phyloP scores from a whole-genome alignment of 2,113 vertebrate genomes.

The Syrmaticus mikado region DNA sequence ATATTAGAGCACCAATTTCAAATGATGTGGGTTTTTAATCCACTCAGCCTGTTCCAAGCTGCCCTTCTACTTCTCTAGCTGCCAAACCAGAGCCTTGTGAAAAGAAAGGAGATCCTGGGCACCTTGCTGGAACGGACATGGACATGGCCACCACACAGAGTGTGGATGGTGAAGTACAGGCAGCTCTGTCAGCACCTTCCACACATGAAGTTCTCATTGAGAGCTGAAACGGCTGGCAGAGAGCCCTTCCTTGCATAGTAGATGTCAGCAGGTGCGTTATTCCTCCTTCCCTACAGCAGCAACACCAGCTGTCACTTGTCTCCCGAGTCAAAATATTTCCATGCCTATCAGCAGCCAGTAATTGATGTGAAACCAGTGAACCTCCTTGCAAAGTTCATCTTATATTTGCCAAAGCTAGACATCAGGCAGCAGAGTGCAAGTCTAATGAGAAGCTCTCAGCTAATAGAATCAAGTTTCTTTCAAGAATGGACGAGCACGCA shows the following conservation, averaged over 20 bases:
- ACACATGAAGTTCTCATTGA: neutral
- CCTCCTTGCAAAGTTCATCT: neutral
- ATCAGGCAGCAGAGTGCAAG: neutral
- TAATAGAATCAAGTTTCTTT: neutral
- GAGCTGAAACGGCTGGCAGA: neutral
- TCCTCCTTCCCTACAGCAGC: neutral
- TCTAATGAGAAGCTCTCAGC: neutral
- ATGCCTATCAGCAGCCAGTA: conserved; percentile 4
- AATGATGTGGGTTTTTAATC: neutral
- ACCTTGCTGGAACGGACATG: neutral
- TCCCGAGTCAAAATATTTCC: conserved; percentile 41
- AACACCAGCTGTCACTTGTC: neutral
- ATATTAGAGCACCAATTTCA: neutral
- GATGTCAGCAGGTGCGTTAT: neutral
- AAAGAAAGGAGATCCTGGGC: neutral
- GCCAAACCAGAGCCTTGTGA: neutral
- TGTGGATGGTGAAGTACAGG: rapidly evolving
- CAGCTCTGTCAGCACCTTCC: neutral
- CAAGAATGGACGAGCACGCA: neutral
- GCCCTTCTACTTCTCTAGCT: neutral
- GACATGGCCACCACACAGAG: neutral
- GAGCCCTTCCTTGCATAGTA: neutral
- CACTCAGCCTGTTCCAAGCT: neutral
- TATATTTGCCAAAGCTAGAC: neutral
- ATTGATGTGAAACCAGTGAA: conserved; percentile 22